These are phyloP conservation scores for Trididemnum nubilum DNA, from an alignment of 23 tunicate genomes.

Conservation along the genomic window DNA sequence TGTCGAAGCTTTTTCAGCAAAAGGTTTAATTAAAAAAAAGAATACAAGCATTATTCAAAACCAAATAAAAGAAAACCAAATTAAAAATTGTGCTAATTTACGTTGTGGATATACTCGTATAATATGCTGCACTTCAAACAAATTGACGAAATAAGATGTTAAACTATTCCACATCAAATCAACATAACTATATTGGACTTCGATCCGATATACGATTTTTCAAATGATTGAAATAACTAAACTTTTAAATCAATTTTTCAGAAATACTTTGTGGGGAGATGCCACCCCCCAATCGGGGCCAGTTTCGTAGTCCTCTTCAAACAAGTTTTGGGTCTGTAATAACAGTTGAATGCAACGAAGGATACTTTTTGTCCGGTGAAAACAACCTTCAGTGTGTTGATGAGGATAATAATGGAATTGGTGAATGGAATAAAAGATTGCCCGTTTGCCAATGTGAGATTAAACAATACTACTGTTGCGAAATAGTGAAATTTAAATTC, in stretches of 20 bases:
- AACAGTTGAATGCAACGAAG: slow-evolving; percentile 26
- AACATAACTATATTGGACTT: too few species aligned
- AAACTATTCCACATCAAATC: too few species aligned
- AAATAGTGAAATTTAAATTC: background rate
- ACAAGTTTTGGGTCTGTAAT: slow-evolving; percentile 10
- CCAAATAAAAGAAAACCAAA: too few species aligned
- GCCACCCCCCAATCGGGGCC: background rate
- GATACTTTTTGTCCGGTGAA: slow-evolving; percentile 44
- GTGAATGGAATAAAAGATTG: slow-evolving; percentile 39
- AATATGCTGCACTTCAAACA: too few species aligned
- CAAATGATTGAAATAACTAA: background rate
- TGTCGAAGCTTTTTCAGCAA: too few species aligned
- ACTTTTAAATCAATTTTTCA: too few species aligned
- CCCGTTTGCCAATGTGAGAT: slow-evolving; percentile 47
- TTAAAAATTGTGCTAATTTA: too few species aligned
- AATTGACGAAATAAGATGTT: too few species aligned
- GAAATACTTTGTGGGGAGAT: background rate
- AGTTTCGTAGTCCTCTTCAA: background rate
- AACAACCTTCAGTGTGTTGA: slow-evolving; percentile 32
- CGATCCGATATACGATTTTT: too few species aligned
- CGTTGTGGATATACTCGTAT: too few species aligned
- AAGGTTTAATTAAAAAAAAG: too few species aligned
- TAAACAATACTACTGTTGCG: background rate
- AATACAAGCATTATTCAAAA: too few species aligned
- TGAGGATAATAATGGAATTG: slow-evolving; percentile 31